These are phyloP conservation scores for Acinonyx jubatus DNA, from an alignment of 2,113 vertebrate genomes.

Conservation along the genomic window DNA sequence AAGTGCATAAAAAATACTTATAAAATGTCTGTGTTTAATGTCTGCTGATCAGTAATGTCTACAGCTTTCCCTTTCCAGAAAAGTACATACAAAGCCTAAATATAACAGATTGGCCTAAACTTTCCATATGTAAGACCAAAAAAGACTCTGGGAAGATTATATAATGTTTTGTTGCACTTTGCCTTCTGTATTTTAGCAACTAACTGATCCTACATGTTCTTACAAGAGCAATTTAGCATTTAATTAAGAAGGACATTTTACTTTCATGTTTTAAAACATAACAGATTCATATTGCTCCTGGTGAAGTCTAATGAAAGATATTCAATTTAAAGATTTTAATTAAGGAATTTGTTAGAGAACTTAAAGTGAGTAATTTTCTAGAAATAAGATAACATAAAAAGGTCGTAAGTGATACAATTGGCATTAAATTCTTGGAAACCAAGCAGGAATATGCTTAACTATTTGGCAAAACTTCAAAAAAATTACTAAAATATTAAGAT, in stretches of 20 bases:
- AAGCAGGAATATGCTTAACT: neutral
- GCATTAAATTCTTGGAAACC: neutral
- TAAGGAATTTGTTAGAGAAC: conserved; percentile 15
- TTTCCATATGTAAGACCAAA: neutral
- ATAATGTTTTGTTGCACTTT: neutral
- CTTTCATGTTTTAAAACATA: conserved; percentile 33
- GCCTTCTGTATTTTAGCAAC: neutral
- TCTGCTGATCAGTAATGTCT: neutral
- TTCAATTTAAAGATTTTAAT: neutral
- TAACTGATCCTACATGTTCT: neutral
- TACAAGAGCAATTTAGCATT: neutral
- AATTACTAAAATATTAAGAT: conserved; percentile 74
- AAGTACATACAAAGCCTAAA: neutral
- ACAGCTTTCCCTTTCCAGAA: neutral
- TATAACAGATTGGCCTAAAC: neutral
- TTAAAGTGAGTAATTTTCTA: conserved; percentile 21
- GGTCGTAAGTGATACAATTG: neutral
- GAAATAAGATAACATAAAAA: conserved; percentile 21
- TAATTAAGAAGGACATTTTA: neutral
- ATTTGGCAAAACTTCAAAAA: conserved; percentile 11
- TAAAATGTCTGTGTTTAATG: neutral
- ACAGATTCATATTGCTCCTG: neutral
- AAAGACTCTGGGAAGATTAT: neutral
- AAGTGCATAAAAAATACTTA: neutral
- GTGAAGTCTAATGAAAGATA: neutral